These are phyloP conservation scores for Neomonachus schauinslandi DNA, from an alignment of 2,113 vertebrate genomes.

Conservation along the genomic window DNA sequence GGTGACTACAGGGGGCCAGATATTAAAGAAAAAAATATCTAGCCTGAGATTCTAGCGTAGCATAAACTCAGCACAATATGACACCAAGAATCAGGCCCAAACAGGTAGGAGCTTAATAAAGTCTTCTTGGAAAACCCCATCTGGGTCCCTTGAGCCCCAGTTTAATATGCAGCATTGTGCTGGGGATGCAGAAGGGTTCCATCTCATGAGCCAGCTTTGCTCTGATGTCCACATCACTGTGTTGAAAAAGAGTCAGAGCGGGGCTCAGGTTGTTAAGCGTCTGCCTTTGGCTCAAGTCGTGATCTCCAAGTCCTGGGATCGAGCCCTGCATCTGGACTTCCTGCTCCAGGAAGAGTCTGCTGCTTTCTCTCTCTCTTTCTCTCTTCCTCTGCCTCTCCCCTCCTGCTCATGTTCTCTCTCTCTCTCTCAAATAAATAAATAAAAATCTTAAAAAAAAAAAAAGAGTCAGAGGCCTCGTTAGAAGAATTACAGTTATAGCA, in stretches of 20 bases:
- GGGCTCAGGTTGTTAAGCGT: too few relatives aligned
- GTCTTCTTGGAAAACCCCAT: background rate
- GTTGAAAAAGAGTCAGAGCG: background rate
- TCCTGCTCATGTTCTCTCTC: too few relatives aligned
- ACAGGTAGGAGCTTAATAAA: background rate
- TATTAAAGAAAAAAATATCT: slow-evolving; percentile 3
- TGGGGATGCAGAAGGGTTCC: background rate
- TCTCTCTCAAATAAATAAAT: too few relatives aligned
- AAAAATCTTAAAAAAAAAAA: background rate
- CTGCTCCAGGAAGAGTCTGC: too few relatives aligned
- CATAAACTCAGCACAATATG: background rate
- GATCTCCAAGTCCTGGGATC: too few relatives aligned
- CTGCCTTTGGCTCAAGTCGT: too few relatives aligned
- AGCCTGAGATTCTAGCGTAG: background rate
- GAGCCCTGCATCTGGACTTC: too few relatives aligned
- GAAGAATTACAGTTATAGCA: background rate
- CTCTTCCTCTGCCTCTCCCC: too few relatives aligned
- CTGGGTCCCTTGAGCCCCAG: background rate
- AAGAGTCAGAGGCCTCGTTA: background rate
- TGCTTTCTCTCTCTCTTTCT: too few relatives aligned
- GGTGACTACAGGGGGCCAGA: background rate
- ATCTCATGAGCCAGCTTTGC: background rate
- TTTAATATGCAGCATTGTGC: background rate
- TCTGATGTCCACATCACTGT: background rate
- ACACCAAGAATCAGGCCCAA: background rate